Evolutionary conservation across 1,140 invertebrate genomes (phyloP).

Genomic region (Drosophila obscura): DNA sequence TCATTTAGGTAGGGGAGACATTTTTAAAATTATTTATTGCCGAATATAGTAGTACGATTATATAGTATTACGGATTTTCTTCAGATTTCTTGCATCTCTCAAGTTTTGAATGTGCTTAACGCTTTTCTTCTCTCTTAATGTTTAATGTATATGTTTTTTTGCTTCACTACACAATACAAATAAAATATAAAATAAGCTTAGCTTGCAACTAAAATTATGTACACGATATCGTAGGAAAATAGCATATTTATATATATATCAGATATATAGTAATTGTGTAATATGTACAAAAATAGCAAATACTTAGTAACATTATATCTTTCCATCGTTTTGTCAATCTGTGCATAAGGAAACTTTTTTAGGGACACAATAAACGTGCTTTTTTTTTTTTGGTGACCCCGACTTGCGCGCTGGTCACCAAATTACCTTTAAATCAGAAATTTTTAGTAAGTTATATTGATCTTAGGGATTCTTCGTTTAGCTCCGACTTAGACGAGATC

Average conservation of each 20-base stretch:
- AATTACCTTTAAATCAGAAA: conserved; percentile 30
- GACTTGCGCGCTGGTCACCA: conserved; percentile 12
- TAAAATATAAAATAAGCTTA: conserved; percentile 52
- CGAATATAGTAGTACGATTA: conserved; percentile 25
- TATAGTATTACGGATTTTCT: background rate
- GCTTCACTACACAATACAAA: conserved; percentile 26
- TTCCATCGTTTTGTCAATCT: background rate
- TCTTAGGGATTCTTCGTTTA: conserved; percentile 43
- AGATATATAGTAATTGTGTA: conserved; percentile 18
- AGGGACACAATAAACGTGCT: conserved; percentile 17
- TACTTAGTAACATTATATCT: conserved; percentile 41
- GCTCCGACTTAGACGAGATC: conserved; percentile 69
- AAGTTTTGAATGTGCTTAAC: conserved; percentile 54
- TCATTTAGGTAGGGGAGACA: conserved; percentile 33
- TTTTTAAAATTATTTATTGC: conserved; percentile 51
- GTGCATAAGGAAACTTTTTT: conserved; percentile 72
- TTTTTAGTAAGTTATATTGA: conserved; percentile 19
- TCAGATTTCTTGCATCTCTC: conserved; percentile 43
- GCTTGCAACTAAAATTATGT: conserved; percentile 66
- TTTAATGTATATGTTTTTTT: conserved; percentile 52
- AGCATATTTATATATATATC: conserved; percentile 21
- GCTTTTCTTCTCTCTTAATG: conserved; percentile 27
- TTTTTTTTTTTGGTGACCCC: conserved; percentile 11
- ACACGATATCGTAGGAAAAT: conserved; percentile 35
- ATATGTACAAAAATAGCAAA: conserved; percentile 66